Percentiles rank a stretch among this genome's conserved stretches.
Evolutionary conservation across 2,113 vertebrate genomes (phyloP).

Genomic region (Psittacula cyanocephala): DNA sequence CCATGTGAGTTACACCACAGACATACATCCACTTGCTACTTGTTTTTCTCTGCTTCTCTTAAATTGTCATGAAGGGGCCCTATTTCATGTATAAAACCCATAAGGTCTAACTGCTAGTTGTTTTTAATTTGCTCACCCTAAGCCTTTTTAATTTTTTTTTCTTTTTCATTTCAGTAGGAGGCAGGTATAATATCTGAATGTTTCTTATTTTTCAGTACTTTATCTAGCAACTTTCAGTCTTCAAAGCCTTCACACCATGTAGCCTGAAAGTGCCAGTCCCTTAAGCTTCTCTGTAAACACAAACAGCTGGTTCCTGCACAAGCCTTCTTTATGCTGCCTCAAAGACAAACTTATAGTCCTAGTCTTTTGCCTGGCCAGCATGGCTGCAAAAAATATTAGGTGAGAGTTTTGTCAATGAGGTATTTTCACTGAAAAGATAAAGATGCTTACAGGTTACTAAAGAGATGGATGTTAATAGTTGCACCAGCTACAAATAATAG

Average conservation of each 20-base stretch:
- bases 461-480: background rate
- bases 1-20: background rate
- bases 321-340: background rate
- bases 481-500: background rate
- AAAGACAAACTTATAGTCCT: background rate
- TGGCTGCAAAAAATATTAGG: background rate
- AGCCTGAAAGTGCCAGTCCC: background rate
- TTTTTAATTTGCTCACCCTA: background rate
- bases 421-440: background rate
- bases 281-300: background rate
- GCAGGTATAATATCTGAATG: background rate
- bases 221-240: background rate
- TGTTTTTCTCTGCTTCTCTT: background rate
- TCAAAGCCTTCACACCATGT: background rate
- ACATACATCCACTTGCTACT: background rate
- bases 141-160: rapidly evolving
- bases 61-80: background rate
- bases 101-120: background rate
- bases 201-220: background rate
- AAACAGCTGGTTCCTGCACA: background rate
- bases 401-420: background rate
- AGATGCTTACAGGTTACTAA: background rate
- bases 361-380: background rate
- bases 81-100: background rate
- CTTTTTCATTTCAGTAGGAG: rapidly evolving